phyloP scores from a whole-genome alignment of 2,797 vertebrate genomes.

The Cygnus olor region DNA sequence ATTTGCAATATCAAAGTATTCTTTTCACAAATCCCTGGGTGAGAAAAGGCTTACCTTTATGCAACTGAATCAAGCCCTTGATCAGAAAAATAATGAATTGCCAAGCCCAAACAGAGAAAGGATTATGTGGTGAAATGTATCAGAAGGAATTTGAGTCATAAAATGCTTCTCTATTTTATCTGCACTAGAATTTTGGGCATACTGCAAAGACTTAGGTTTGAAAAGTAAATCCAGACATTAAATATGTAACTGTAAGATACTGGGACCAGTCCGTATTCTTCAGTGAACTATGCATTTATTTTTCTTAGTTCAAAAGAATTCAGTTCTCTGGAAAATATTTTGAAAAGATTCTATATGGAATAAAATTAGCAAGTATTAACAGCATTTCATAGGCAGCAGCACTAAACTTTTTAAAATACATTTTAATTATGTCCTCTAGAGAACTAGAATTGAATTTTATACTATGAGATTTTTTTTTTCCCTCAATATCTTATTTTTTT shows the following conservation, averaged over 20 bases:
- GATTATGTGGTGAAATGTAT: background rate
- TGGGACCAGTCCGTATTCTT: background rate
- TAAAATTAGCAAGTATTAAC: background rate
- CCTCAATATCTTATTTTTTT: background rate
- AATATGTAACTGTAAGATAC: background rate
- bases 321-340: background rate
- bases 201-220: background rate
- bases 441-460: background rate
- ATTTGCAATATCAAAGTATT: background rate
- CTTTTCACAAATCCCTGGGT: background rate
- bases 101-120: background rate
- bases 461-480: background rate
- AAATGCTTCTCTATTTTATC: background rate
- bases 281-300: background rate
- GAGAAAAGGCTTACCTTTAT: background rate
- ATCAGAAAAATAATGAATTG: background rate
- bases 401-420: background rate
- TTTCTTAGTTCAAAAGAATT: background rate
- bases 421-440: background rate
- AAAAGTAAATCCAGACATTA: background rate
- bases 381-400: background rate
- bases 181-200: background rate
- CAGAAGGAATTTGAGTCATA: background rate
- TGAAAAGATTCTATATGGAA: background rate
- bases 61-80: background rate